Base-by-base conservation (phyloP, 2,113 vertebrate genomes). In the Montifringilla adamsi region DNA sequence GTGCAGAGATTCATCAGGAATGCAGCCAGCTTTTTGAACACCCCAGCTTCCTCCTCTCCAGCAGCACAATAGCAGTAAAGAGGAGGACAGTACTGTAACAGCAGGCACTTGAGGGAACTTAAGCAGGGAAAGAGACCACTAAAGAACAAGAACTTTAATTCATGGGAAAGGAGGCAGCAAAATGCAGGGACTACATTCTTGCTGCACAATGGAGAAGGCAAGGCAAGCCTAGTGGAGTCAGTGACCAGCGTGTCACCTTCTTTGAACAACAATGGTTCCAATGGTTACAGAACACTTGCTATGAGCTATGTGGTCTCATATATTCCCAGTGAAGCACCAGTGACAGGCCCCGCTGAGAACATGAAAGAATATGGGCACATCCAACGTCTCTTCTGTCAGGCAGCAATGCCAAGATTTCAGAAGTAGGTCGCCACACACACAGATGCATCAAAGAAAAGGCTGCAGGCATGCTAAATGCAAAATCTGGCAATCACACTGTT, bases 341-440 rank as follows among this genome's bases (percentile, higher is more conserved):
- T 93, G 91, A 95, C 90, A 95, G 83, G 92, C 39, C 72, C 82
- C 90, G 95, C 90, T 94, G 95, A 94, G 96, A 95, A 96, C 83
- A 89, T 97, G 96, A 97, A 97, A 96, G 94, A 96, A 80, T 88
- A 86, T 22, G 63, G 85, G 91, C 69, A 81, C 73, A 87, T 92
- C 60, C 93, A 91, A 84, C 24, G n/a, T 84, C 79, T 92, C 63
- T 85, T 88, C 79, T 92, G 82, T 91, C 88, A 92, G 82, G 67
- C 59, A 86, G 63, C 56, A 47, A 63, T 93, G 95, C 96, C 96
- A 97, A 96, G 87, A 94, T 90, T 95, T 94, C 92, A 91, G 94
- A 97, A 97, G 93, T 95, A 95, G 94, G 91, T 95, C 63, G 26
- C 95, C 96, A 91, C 96, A 97, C 95, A 95, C 90, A 9, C 87